Evolutionary conservation across 2,113 vertebrate genomes (phyloP).

Genomic region (Otolemur garnettii): DNA sequence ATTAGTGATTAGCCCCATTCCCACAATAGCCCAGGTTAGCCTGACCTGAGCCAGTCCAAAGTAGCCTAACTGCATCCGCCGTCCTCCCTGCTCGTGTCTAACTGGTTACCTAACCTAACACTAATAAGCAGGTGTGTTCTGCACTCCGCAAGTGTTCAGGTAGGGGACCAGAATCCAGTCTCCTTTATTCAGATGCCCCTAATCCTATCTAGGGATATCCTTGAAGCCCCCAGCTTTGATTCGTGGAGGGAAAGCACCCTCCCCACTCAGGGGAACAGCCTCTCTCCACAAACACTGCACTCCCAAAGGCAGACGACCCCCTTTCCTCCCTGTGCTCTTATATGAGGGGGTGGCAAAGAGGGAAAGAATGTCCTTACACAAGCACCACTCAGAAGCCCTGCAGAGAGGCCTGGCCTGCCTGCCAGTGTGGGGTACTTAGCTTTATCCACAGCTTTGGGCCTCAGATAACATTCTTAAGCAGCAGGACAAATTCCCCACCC

Average conservation of each 20-base stretch:
- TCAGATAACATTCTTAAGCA: background rate
- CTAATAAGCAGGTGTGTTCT: background rate
- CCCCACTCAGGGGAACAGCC: background rate
- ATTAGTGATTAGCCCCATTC: too few species aligned
- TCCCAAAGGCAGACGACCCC: background rate
- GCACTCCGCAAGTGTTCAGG: background rate
- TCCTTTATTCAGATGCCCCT: too few species aligned
- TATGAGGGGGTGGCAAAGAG: too few species aligned
- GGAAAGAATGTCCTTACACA: background rate
- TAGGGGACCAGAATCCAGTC: background rate
- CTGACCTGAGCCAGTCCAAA: too few species aligned
- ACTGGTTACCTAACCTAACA: too few species aligned
- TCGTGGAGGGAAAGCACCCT: background rate
- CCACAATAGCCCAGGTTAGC: too few species aligned
- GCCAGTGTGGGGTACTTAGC: background rate
- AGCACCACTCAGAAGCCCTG: background rate
- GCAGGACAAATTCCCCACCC: background rate
- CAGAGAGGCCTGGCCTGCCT: background rate
- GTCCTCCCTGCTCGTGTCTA: too few species aligned
- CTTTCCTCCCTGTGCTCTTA: background rate
- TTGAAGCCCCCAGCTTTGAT: too few species aligned
- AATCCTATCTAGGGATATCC: background rate
- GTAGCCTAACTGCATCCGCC: too few species aligned
- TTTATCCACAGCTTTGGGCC: background rate
- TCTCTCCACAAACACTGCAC: background rate